Evolutionary conservation across 2,113 vertebrate genomes (phyloP), one percentile per base, ranked within the genome.

Genomic region (Chlamydotis undulata): DNA sequence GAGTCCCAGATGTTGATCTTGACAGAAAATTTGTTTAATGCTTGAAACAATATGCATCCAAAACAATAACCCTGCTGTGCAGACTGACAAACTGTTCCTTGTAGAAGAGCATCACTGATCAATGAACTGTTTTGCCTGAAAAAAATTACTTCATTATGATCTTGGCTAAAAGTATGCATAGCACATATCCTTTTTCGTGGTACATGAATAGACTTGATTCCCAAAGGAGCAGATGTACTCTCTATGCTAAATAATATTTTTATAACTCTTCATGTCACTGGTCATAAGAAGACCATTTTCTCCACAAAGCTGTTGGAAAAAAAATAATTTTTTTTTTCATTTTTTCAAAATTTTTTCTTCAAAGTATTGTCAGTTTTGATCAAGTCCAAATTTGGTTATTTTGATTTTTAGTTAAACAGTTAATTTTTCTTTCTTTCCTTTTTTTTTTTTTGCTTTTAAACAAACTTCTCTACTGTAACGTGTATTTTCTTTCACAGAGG

Each of bases 401-500:
- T 89, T 24, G 4, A 25, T 41, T 81, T 95, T 75, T 64, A 37
- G 14, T 91, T 80, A 57, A 81, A 35, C 16, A 52, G 10, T 52
- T 26, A 41, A 3, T 3, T 35, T 73, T 77, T 22, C 9, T 31
- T 31, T 45, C 65, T 70, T 75, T 53, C 18, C 15, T 13, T 11
- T 9, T 14, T 14, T 13, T 24, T 11, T 14, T 39, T 81, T 74
- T 43, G 5, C 14, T 43, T 43, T 43, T 43, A 43, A 74, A 50
- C 3, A 4, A 92, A 69, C 21, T 9, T 13, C 24, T 63, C 17
- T 23, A 9, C 73, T 87, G 31, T 94, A 87, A 77, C 12, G 2
- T 69, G 15, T 82, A 7, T 96, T 95, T 95, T 94, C 70, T 87
- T 95, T 96, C 82, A 65, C 97, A 98, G 98, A 98, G 59, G 93